Conservation (phyloP, 1,140 invertebrate genomes). For the Drosophila obscura region DNA sequence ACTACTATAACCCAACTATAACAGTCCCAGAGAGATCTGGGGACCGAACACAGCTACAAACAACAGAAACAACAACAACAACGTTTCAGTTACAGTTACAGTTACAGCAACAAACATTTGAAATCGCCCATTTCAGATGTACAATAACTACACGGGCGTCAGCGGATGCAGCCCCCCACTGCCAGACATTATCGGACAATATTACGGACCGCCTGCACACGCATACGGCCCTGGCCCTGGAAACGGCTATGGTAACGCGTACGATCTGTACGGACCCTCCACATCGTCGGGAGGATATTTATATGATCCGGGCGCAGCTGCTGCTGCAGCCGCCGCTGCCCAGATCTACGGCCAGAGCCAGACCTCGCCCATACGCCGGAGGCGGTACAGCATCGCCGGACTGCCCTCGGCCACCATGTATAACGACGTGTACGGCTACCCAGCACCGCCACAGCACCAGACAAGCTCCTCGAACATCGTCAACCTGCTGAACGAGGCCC, state of each 20-base stretch:
- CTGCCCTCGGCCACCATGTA: slow-evolving; percentile 82
- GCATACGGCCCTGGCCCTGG: slow-evolving; percentile 21
- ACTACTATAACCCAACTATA: slow-evolving; percentile 30
- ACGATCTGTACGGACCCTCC: slow-evolving; percentile 66
- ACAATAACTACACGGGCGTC: slow-evolving; percentile 76
- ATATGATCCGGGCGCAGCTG: slow-evolving; percentile 48
- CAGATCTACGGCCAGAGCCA: slow-evolving; percentile 55
- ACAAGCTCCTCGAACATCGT: slow-evolving; percentile 80
- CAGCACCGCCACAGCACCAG: slow-evolving; percentile 74
- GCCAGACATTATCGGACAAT: slow-evolving; percentile 82
- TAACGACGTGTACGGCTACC: slow-evolving; percentile 78
- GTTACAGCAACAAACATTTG: slow-evolving; percentile 64
- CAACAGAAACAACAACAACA: slow-evolving; percentile 16
- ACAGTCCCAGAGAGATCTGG: slow-evolving; percentile 42
- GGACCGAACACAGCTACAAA: slow-evolving; percentile 42
- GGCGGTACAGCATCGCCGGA: slow-evolving; percentile 83
- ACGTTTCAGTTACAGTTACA: slow-evolving; percentile 54
- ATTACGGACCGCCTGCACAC: slow-evolving; percentile 58
- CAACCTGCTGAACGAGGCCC: slow-evolving; percentile 82
- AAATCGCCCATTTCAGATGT: slow-evolving; percentile 84
- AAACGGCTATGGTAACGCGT: slow-evolving; percentile 50
- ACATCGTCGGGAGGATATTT: slow-evolving; percentile 47
- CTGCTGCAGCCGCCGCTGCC: slow-evolving; percentile 54
- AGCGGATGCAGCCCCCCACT: slow-evolving; percentile 81
- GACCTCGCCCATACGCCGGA: slow-evolving; percentile 73